Base-by-base conservation (phyloP, 2,113 vertebrate species). In the Pluvialis apricaria region DNA sequence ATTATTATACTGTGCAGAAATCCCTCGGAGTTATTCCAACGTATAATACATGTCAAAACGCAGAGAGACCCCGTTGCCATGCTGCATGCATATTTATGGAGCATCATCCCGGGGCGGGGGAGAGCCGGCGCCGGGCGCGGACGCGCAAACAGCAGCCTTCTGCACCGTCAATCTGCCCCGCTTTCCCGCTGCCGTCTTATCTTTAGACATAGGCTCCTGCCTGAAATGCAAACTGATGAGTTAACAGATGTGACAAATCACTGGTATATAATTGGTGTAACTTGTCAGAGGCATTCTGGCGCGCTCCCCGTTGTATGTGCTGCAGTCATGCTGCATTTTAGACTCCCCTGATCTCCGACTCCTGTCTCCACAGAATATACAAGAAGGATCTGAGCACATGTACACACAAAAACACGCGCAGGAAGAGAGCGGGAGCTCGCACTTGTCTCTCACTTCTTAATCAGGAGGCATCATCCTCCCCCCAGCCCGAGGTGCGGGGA, bases 41-140 rank as follows among this genome's bases (percentile, higher is more conserved):
- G 15, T 29, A 31, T 42, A 90, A 77, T 44, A 62, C 57, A 6
- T 32, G 86, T 82, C 44, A 32, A 78, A 55, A 68, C 52, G 61
- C 77, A 36, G 85, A 60, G 86, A 57, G 84, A 49, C 83, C 92
- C 83, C 17, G 24, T 92, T 75, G 55, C 95, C 64, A 6, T 31
- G 62, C 72, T 58, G 85, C 77, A 32, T 57, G 87, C n/a, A 36
- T 95, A 61, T 82, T 89, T 82, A 60, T 84, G 92, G 86, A 70
- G 69, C 58, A 2, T 45, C 40, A 17, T 31, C 52, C 57, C 0
- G 0, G 62, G 75, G 25, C 3, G 5, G 51, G 58, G 55, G 20
- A 15, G 66, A 17, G 73, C 75, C 16, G 24, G 71, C 1, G 21
- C 31, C 0, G 31, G 51, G 75, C 5, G 9, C 45, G 58, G 80